Base-by-base conservation (phyloP, 2,888 invertebrate species). In the Colletes collaris region DNA sequence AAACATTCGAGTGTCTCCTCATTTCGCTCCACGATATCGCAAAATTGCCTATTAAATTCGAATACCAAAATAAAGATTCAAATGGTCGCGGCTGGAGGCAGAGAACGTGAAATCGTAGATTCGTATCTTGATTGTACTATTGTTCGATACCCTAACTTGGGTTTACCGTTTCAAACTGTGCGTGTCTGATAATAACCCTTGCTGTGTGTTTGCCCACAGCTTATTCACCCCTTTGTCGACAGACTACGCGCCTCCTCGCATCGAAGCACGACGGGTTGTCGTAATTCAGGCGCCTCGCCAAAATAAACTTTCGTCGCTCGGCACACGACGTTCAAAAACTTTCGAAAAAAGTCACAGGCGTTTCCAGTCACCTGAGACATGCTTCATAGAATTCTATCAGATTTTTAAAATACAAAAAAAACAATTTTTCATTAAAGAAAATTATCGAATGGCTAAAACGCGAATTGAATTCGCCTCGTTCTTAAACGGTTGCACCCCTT, bases 181-280 rank as follows among this genome's bases (percentile, higher is more conserved):
- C 56, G 69, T 67, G 69, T 56, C 53, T 44, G 79, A 79, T 75
- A 82, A 81, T 67, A 67, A 52, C 35, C 53, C 65, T 35, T 27
- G 59, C 60, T 76, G n/a, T 72, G 55, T 76, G 76, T 81, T 82
- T 79, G 70, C 72, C 70, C 58, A 69, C 49, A 56, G 71, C 77
- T 80, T 80, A 80, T 72, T 79, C 76, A 79, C 67, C 81, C 78
- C 79, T 80, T 80, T 76, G 76, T 86, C 72, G 67, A 70, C 80
- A 64, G 60, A 60, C 76, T 66, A 58, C 59, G 53, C 55, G 68
- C 50, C 72, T 73, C 59, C 76, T 69, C 82, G 77, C 79, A 83
- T 78, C 76, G 72, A 85, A 84, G 85, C 83, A 72, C 77, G 66
- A 71, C 76, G 77, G 69, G 74, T 74, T 56, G 27, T 70, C 68